These are phyloP conservation scores for Coenonympha glycerion DNA, from an alignment of 2,888 invertebrate species.

Conservation along the genomic window DNA sequence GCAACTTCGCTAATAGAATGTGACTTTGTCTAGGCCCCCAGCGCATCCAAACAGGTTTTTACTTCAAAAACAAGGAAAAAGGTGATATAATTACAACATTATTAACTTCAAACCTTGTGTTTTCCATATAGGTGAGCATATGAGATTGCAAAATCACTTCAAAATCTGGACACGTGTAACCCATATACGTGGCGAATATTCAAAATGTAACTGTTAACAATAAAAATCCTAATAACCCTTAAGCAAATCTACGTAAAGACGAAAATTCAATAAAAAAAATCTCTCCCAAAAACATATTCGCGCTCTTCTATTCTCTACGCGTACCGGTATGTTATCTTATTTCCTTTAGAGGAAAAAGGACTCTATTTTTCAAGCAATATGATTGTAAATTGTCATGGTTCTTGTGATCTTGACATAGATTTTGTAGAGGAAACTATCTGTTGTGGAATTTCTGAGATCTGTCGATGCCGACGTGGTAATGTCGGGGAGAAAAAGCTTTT, in stretches of 20 bases:
- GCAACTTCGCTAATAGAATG: too few relatives aligned
- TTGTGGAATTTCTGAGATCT: slow-evolving; percentile 45
- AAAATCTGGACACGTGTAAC: slow-evolving; percentile 48
- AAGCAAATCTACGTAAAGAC: background rate
- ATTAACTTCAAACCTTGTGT: background rate
- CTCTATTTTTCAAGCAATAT: slow-evolving; percentile 30
- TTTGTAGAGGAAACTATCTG: slow-evolving; percentile 50
- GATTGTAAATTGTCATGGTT: slow-evolving; percentile 16
- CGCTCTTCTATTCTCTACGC: slow-evolving; percentile 29
- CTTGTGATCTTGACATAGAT: slow-evolving; percentile 61
- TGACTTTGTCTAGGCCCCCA: too few relatives aligned
- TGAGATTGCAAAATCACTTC: slow-evolving; percentile 33
- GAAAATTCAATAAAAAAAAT: slow-evolving; percentile 4
- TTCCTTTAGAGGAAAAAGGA: slow-evolving; percentile 29
- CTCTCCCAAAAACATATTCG: slow-evolving; percentile 7
- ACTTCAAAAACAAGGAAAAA: background rate
- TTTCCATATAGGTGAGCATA: slow-evolving; percentile 8
- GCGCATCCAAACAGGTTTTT: too few relatives aligned
- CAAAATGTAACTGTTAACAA: slow-evolving; percentile 10
- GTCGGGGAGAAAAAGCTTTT: slow-evolving; percentile 2
- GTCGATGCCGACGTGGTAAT: slow-evolving; percentile 30
- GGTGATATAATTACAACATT: background rate
- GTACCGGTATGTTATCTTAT: slow-evolving; percentile 32
- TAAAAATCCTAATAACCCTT: slow-evolving; percentile 38
- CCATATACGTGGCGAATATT: slow-evolving; percentile 51